These are phyloP conservation scores for Tonatia bakeri DNA, from an alignment of 2,113 vertebrate species.

Conservation along the genomic window DNA sequence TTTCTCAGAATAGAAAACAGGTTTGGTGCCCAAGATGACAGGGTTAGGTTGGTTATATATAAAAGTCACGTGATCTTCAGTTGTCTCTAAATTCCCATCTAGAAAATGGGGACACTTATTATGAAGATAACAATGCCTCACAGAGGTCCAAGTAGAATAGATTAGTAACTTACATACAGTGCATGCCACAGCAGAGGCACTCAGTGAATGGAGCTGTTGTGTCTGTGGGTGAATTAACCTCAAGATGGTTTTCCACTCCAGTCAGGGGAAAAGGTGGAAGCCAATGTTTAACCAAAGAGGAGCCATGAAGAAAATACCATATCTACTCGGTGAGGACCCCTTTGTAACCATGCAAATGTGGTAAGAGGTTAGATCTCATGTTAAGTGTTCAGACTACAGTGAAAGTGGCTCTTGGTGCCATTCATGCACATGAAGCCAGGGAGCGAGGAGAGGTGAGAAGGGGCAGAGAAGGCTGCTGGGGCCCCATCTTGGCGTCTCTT, in stretches of 20 bases:
- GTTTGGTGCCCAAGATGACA: neutral
- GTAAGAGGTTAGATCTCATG: neutral
- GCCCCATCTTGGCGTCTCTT: neutral
- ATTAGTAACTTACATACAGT: neutral
- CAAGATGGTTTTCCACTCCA: neutral
- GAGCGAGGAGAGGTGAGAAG: too few species aligned
- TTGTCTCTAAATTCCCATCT: neutral
- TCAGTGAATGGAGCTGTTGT: neutral
- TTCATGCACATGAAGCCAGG: too few species aligned
- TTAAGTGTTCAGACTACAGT: neutral
- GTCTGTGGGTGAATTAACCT: neutral
- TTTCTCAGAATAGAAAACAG: neutral
- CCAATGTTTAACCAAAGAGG: neutral
- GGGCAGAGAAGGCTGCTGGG: neutral
- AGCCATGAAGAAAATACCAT: accelerated
- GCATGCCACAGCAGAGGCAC: accelerated
- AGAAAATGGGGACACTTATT: neutral
- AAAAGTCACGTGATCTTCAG: too few species aligned
- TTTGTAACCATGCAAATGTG: too few species aligned
- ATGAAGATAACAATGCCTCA: neutral
- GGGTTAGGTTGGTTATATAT: neutral
- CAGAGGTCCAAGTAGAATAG: neutral
- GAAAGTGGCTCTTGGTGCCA: neutral
- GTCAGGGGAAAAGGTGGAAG: neutral
- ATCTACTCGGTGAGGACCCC: neutral